Base-by-base conservation (phyloP, 2,113 vertebrate genomes). In the Muscicapa adusta region DNA sequence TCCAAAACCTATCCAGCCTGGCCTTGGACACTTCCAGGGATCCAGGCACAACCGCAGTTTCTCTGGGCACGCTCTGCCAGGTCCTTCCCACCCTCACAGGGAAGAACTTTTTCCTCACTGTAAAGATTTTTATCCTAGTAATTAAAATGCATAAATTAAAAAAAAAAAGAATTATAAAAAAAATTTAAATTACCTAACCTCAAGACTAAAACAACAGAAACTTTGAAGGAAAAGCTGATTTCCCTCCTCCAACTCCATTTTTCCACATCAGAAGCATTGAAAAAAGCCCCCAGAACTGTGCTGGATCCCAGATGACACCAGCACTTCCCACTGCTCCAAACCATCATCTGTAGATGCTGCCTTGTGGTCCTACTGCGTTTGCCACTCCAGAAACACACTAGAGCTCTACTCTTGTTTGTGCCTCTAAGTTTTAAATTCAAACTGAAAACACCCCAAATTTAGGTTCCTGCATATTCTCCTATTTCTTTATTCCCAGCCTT, bases 281-380 rank as follows among this genome's bases (percentile, higher is more conserved):
- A 51, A 43, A 60, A 31, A 10, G 11, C 1, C 1, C 12, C 12
- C 19, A 28, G 36, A 17, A 25, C 12, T 29, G 11, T 53, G 53
- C 38, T 58, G 36, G 48, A 57, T 48, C 50, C 25, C 58, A 51
- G 53, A 68, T 4, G 3, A 26, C 58, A 61, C 9, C 5, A 2
- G 40, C 9, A 20, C 40, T 38, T 66, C 58, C 20, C 71, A 17
- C 25, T 40, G n/a, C 4, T 33, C 74, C 36, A 50, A 76, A 9
- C 15, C 57, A 60, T 33, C 0, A 0, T n/a, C 20, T 14, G 22
- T 2, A 71, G 66, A 38, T 1, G 0, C 20, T 18, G 71, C 57
- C 60, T n/a, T 33, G 28, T 6, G 40, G 24, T 12, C 31, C 13
- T 31, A 29, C 4, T 0, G 1, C 0, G 0, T n/a, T 12, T 18